Conservation (phyloP, 1,140 invertebrate genomes). For the Scaptomyza graminum region DNA sequence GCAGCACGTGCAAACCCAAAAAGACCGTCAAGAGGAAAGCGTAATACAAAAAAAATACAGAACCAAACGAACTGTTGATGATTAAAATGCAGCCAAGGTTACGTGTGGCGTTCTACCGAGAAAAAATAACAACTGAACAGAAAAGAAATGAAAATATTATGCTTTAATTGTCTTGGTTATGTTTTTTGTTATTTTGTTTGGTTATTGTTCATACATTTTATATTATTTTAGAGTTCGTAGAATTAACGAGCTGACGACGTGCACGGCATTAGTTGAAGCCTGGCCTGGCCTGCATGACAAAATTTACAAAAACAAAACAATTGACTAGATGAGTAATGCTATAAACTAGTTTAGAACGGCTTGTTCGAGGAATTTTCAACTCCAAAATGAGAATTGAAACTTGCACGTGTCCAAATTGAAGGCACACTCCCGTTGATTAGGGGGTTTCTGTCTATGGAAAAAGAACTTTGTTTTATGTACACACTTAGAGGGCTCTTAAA, state of each 20-base stretch:
- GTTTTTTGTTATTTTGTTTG: too few species aligned
- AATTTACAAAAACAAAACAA: conserved; percentile 10
- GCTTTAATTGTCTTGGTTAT: conserved; percentile 71
- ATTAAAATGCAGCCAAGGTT: conserved; percentile 81
- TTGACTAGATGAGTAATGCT: too few species aligned
- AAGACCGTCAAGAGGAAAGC: conserved; percentile 55
- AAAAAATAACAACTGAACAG: conserved; percentile 22
- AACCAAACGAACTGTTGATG: conserved; percentile 39
- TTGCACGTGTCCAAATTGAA: conserved; percentile 76
- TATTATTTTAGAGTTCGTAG: conserved; percentile 73
- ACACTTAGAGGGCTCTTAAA: conserved; percentile 58
- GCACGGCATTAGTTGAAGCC: conserved; percentile 54
- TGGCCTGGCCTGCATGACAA: conserved; percentile 35
- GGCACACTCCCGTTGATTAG: conserved; percentile 56
- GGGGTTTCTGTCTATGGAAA: background rate
- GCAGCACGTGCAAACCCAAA: conserved; percentile 66
- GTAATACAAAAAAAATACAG: background rate
- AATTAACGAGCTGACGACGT: conserved; percentile 74
- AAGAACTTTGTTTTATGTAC: conserved; percentile 44
- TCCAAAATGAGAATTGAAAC: conserved; percentile 48
- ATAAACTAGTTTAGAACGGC: conserved; percentile 68
- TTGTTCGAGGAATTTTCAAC: conserved; percentile 47
- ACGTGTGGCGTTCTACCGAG: conserved; percentile 53
- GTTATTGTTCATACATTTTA: conserved; percentile 19
- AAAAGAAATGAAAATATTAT: conserved; percentile 20